A percentile compares a stretch with the other conserved stretches of the same genome.
phyloP scores from a whole-genome alignment of 2,888 invertebrate genomes.

The Drosophila cognata region DNA sequence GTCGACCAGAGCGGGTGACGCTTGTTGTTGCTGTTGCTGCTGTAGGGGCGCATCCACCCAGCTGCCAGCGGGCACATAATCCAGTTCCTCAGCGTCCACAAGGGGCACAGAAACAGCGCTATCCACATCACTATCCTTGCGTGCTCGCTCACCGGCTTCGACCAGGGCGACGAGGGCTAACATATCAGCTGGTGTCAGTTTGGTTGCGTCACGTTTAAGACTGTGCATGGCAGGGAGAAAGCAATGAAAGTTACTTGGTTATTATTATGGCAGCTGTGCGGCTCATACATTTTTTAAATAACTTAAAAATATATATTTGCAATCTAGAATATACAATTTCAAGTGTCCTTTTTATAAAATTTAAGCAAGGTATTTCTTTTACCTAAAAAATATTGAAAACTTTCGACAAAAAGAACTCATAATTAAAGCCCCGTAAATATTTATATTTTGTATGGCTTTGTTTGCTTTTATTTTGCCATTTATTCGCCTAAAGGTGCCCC shows the following conservation, averaged over 20 bases:
- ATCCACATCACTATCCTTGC: slow-evolving; percentile 81
- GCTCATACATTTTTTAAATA: neutral
- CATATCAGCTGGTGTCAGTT: slow-evolving; percentile 85
- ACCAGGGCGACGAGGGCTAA: slow-evolving; percentile 84
- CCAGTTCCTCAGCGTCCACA: slow-evolving; percentile 65
- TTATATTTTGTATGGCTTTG: neutral
- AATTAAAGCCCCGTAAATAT: neutral
- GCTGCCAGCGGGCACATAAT: slow-evolving; percentile 68
- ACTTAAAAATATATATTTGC: neutral
- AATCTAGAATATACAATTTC: neutral
- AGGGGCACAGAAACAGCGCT: slow-evolving; percentile 58
- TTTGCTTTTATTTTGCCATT: neutral
- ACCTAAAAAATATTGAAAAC: neutral
- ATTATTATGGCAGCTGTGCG: neutral
- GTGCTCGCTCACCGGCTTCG: slow-evolving; percentile 84
- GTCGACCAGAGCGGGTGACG: slow-evolving; percentile 76
- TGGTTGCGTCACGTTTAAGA: slow-evolving; percentile 84
- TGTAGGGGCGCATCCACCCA: slow-evolving; percentile 77
- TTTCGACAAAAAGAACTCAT: neutral
- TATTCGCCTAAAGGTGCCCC: neutral
- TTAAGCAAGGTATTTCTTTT: neutral
- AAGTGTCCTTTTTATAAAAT: neutral
- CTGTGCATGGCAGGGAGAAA: slow-evolving; percentile 50
- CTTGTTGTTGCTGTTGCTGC: slow-evolving; percentile 40
- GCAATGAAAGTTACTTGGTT: neutral